Conservation (phyloP, 2,113 vertebrate genomes). For the Tympanuchus pallidicinctus region DNA sequence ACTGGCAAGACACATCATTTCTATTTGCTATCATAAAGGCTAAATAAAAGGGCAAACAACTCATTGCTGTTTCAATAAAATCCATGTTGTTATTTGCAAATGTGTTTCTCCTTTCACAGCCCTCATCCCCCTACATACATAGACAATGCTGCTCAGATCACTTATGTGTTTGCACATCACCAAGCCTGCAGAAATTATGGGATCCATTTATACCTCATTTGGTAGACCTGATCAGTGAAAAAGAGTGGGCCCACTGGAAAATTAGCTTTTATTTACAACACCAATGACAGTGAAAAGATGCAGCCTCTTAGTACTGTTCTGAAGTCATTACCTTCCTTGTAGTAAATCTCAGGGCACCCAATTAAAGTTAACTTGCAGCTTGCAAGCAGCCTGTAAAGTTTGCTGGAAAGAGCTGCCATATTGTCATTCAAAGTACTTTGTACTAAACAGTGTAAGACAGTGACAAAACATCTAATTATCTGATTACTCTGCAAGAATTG, state of each 20-base stretch:
- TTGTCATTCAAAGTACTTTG: constrained; percentile 63
- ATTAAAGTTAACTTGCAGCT: constrained; percentile 73
- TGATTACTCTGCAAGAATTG: constrained; percentile 51
- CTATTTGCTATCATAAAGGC: constrained; percentile 49
- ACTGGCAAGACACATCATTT: constrained; percentile 23
- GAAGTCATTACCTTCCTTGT: constrained; percentile 56
- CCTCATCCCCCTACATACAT: neutral
- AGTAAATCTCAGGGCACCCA: constrained; percentile 72
- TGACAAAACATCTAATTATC: constrained; percentile 65
- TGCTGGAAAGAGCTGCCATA: constrained; percentile 51
- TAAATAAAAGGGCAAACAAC: constrained; percentile 58
- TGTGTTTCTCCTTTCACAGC: neutral
- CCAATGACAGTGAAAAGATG: constrained; percentile 42
- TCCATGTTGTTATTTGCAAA: constrained; percentile 52
- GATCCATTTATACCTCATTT: neutral
- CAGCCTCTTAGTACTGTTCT: constrained; percentile 1
- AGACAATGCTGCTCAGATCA: neutral
- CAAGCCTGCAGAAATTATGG: constrained; percentile 15
- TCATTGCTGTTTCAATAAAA: constrained; percentile 46
- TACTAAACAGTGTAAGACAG: constrained; percentile 23
- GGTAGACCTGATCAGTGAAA: constrained; percentile 1
- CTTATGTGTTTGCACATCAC: constrained; percentile 1
- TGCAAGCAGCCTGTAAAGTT: constrained; percentile 67
- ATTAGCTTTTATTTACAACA: constrained; percentile 64
- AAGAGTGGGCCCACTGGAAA: constrained; percentile 8